Percentiles rank a stretch among this genome's conserved stretches.
These are phyloP conservation scores for Saturnia pavonia DNA, from an alignment of 2,888 invertebrate species.

Conservation along the genomic window DNA sequence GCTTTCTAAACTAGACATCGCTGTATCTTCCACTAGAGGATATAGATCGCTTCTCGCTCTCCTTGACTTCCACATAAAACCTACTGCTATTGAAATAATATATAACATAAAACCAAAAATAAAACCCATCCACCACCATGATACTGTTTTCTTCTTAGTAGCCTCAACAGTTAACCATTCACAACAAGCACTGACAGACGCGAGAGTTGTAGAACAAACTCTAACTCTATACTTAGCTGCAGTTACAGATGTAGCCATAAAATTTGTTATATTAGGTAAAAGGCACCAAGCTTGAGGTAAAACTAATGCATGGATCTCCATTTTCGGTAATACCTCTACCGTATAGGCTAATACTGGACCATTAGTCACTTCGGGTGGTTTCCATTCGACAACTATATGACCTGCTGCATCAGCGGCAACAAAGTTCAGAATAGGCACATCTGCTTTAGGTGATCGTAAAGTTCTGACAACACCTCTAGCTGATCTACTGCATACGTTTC, in stretches of 20 bases:
- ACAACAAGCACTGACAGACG: constrained; percentile 36
- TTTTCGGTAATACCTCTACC: constrained; percentile 59
- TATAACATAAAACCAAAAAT: constrained; percentile 52
- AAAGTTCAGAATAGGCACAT: constrained; percentile 47
- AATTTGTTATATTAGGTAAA: constrained; percentile 38
- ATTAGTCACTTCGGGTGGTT: constrained; percentile 57
- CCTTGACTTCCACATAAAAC: constrained; percentile 40
- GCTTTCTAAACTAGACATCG: constrained; percentile 45
- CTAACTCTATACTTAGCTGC: constrained; percentile 28
- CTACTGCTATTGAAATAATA: constrained; percentile 43
- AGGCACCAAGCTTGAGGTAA: constrained; percentile 59
- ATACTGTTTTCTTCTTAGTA: constrained; percentile 28
- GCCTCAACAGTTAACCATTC: constrained; percentile 33
- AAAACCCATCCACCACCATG: constrained; percentile 52
- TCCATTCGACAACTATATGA: constrained; percentile 56
- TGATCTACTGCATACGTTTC: constrained; percentile 57
- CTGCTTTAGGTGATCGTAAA: constrained; percentile 48
- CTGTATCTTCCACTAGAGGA: constrained; percentile 53
- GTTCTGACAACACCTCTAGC: constrained; percentile 61
- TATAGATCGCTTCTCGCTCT: constrained; percentile 42
- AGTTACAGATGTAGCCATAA: constrained; percentile 22
- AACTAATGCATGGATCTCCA: constrained; percentile 40
- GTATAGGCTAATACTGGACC: constrained; percentile 65
- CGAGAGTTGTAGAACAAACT: constrained; percentile 43
- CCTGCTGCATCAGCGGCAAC: constrained; percentile 43